Evolutionary conservation across 2,113 vertebrate genomes (phyloP), one percentile per base, ranked within the genome.

Genomic region (Columba livia): DNA sequence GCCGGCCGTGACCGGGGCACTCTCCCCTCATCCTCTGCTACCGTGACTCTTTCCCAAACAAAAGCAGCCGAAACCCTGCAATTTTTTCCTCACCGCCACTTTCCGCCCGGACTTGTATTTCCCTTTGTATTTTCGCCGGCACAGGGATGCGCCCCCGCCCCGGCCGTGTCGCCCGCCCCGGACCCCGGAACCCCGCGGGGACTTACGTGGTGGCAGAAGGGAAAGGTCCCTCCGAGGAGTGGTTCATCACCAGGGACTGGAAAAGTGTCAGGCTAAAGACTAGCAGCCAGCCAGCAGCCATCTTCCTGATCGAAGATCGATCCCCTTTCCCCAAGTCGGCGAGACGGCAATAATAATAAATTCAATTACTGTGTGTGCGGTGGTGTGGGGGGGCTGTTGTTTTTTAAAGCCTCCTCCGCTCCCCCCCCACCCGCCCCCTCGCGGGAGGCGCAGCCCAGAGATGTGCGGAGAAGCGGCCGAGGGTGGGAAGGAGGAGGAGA

Each of bases 171-270:
- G 40, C 67, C 26, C 29, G 11, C 54, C 78, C 62, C 77, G 26
- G 32, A 50, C 3, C 51, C 48, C 64, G 21, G 56, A 34, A 7
- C 36, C 34, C 57, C 26, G 32, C 36, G 32, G 75, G 48, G 96
- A 99, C 99, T 99, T 98, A 99, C 99, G 98, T 98, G 96, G 98
- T 97, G 87, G 98, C 97, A 17, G 98, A 98, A 18, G 99, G 99
- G 91, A 99, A 99, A 81, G 98, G 98, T 94, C 99, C 98, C 93
- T 98, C 98, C 54, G 98, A 98, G 89, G 98, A 97, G 91, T 97
- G 98, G 67, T 96, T 89, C 90, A 98, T 95, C 92, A 98, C 97
- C 88, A 97, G 93, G 83, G 98, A 98, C 51, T 98, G 97, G 93
- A 99, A 98, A 95, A 99, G 96, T 94, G 98, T 98, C 94, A 99